Evolutionary conservation across 2,797 vertebrate genomes (phyloP).

Genomic region (Microcaecilia unicolor): DNA sequence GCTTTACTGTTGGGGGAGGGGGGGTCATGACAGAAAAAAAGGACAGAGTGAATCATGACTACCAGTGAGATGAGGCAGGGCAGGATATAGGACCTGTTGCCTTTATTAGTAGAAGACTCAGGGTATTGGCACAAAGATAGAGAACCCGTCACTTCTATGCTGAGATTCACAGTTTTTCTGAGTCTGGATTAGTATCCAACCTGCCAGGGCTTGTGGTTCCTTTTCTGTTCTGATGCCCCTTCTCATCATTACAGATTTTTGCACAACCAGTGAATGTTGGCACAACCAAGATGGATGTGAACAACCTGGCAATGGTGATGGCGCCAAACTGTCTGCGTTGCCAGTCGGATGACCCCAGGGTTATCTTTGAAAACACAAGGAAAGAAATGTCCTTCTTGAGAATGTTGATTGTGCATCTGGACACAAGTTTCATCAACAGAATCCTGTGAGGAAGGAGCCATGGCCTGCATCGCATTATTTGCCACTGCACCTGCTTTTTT

Average conservation of each 20-base stretch:
- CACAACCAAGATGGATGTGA: constrained; percentile 89
- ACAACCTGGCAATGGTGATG: constrained; percentile 93
- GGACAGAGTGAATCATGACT: too few relatives aligned
- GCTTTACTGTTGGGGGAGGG: too few relatives aligned
- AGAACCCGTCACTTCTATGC: too few relatives aligned
- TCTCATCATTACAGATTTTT: constrained; percentile 60
- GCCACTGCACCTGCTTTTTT: too few relatives aligned
- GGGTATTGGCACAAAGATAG: too few relatives aligned
- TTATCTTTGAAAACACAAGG: constrained; percentile 87
- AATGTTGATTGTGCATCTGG: constrained; percentile 84
- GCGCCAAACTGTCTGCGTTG: constrained; percentile 87
- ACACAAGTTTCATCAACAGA: constrained; percentile 75
- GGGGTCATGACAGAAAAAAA: too few relatives aligned
- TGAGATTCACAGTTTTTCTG: too few relatives aligned
- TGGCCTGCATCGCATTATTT: background rate
- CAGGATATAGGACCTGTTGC: too few relatives aligned
- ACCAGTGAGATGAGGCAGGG: too few relatives aligned
- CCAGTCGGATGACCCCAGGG: constrained; percentile 75
- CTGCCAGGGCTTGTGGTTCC: too few relatives aligned
- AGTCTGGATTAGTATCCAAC: too few relatives aligned
- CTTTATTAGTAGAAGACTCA: too few relatives aligned
- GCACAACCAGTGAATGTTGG: constrained; percentile 81
- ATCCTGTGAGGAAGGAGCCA: constrained; percentile 56
- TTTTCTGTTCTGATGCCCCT: constrained; percentile 2
- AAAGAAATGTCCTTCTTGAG: constrained; percentile 89